phyloP scores from a whole-genome alignment of 2,888 invertebrate genomes.

The Acrobasis consociella region DNA sequence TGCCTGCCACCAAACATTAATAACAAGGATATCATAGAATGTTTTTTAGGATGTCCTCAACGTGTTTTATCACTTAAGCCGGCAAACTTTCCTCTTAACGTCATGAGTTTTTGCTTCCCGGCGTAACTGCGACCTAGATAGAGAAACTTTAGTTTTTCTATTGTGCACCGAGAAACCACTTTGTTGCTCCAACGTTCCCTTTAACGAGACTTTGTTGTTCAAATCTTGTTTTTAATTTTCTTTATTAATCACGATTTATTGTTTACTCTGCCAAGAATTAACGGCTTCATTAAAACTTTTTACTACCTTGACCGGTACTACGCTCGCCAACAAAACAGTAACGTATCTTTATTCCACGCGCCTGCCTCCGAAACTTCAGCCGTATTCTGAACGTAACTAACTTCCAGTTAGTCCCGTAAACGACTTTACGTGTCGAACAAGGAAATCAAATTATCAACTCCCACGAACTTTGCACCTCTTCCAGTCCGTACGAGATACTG shows the following conservation, averaged over 20 bases:
- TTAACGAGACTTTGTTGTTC: conserved; percentile 31
- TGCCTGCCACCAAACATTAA: conserved; percentile 75
- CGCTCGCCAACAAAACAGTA: conserved; percentile 46
- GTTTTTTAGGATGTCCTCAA: conserved; percentile 67
- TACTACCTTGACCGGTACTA: conserved; percentile 30
- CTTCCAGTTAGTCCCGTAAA: conserved; percentile 74
- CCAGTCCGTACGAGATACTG: conserved; percentile 57
- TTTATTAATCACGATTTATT: conserved; percentile 9
- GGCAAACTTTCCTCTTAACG: conserved; percentile 62
- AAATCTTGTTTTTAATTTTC: conserved; percentile 23
- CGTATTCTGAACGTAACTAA: conserved; percentile 66
- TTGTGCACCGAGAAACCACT: conserved; percentile 36
- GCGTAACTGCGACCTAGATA: conserved; percentile 51
- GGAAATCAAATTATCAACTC: conserved; percentile 81
- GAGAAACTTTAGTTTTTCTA: conserved; percentile 40
- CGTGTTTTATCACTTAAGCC: conserved; percentile 77
- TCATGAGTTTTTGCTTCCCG: conserved; percentile 50
- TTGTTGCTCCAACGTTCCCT: conserved; percentile 35
- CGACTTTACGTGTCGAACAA: conserved; percentile 79
- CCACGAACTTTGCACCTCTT: conserved; percentile 74
- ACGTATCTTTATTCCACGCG: conserved; percentile 56
- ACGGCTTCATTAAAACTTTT: conserved; percentile 21
- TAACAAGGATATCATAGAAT: conserved; percentile 76
- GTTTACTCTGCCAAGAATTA: conserved; percentile 14
- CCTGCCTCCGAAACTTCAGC: conserved; percentile 57